Percentiles rank a stretch among this genome's conserved stretches.
phyloP scores from a whole-genome alignment of 2,888 invertebrate species.

The Cacoxenus indagator region DNA sequence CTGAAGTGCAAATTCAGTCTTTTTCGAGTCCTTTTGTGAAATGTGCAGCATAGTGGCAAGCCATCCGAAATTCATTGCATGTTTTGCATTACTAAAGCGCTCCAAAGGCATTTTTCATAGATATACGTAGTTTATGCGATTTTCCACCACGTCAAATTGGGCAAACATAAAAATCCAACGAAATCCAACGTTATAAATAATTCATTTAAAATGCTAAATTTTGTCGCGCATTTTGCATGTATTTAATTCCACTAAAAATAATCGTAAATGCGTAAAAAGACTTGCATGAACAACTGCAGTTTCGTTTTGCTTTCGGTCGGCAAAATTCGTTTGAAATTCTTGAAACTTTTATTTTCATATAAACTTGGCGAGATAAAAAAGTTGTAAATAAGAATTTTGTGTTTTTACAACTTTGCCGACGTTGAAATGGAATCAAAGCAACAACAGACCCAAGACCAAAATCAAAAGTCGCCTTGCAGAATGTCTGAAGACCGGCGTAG shows the following conservation, averaged over 20 bases:
- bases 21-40: no score
- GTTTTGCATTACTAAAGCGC: background rate
- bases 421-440: background rate
- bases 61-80: background rate
- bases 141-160: background rate
- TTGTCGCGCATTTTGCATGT: background rate
- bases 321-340: constrained; percentile 9
- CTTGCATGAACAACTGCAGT: background rate
- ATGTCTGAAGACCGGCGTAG: background rate
- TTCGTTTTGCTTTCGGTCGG: background rate
- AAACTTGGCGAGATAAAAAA: background rate
- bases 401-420: constrained; percentile 7
- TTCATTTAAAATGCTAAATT: background rate
- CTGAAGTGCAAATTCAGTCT: no score
- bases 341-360: background rate
- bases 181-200: background rate
- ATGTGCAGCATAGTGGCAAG: no score
- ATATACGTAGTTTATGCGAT: background rate
- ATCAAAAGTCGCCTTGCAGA: background rate
- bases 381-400: constrained; percentile 10
- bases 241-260: background rate
- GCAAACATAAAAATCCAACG: background rate
- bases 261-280: background rate
- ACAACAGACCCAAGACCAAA: background rate
- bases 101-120: background rate